These are phyloP conservation scores for Australoheros scitulus DNA, from an alignment of 2,113 vertebrate species.

Conservation along the genomic window DNA sequence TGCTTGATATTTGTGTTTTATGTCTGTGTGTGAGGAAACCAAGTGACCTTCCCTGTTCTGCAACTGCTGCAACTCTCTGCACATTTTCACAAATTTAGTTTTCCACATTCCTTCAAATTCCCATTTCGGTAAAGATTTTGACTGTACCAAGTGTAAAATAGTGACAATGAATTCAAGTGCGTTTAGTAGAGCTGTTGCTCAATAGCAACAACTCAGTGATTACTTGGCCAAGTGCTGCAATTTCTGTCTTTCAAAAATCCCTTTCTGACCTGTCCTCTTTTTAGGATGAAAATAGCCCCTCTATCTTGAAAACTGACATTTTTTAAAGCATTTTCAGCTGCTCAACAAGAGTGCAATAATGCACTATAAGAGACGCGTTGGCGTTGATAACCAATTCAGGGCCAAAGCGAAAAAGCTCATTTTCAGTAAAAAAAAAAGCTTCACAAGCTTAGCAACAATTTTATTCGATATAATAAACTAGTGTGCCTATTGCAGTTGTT, in stretches of 20 bases:
- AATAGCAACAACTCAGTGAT: not conserved
- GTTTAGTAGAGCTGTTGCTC: conserved; percentile 17
- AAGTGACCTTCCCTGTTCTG: too few species aligned
- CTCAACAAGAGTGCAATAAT: not conserved
- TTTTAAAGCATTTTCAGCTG: not conserved
- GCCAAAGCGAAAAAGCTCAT: not conserved
- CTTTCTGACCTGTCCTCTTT: conserved; percentile 6
- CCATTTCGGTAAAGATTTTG: not conserved
- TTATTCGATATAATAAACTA: not conserved
- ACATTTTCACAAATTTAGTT: not conserved
- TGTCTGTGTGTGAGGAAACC: too few species aligned
- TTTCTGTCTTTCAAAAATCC: not conserved
- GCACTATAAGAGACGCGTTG: not conserved
- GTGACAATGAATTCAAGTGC: not conserved
- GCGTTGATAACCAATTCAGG: not conserved
- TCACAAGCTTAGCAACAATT: not conserved
- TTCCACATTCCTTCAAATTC: not conserved
- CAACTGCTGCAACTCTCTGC: not conserved
- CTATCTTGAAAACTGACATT: not conserved
- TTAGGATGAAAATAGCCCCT: not conserved
- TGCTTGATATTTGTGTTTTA: too few species aligned
- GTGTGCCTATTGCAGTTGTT: not conserved
- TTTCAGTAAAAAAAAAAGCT: not conserved
- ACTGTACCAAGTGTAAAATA: not conserved
- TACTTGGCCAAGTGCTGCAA: not conserved